Base-by-base conservation (phyloP, 2,113 vertebrate species). In the Leptosomus discolor region DNA sequence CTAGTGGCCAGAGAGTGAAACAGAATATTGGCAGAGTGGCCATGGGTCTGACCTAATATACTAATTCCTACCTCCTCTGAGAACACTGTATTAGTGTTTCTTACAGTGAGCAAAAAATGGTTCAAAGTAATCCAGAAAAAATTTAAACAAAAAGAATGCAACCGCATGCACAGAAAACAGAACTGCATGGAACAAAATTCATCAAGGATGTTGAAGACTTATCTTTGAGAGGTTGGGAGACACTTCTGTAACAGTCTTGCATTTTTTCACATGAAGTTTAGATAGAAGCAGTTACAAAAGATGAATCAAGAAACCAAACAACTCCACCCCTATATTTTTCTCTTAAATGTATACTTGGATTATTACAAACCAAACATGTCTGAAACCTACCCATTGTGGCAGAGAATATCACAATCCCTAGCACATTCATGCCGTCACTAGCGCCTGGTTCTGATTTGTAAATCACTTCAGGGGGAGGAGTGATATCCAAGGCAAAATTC, bases 351-450 rank as follows among this genome's bases (percentile, higher is more conserved):
- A 77, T 37, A 21, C 30, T 60, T 45, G 51, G n/a, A 39, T 76
- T 67, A 37, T 50, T 79, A 34, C 39, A 82, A 75, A 65, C 2
- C n/a, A 92, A 91, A 53, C 4, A 9, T 6, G 39, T 73, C 48
- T 83, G 67, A 63, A 90, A 95, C 98, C n/a, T 96, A 99, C 99
- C 99, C 99, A 99, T 99, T 4, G 99, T 99, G 60, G 99, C 99
- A 8, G 99, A 99, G 97, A 99, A 99, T 94, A 99, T 99, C 81
- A 99, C 99, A 9, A 99, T 99, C 39, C 99, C 99, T n/a, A 99
- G 98, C 34, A 99, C 99, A 4, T 99, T 99, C 99, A 99, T 99
- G 98, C 99, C 99, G 0, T 99, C 99, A 4, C 99, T 99, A 64
- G 99, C 99, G 36, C 99, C 99, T 1, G 99, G 99, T 12, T 99